These are phyloP conservation scores for Charaxes varanes DNA, from an alignment of 1,140 invertebrate genomes.

Conservation along the genomic window DNA sequence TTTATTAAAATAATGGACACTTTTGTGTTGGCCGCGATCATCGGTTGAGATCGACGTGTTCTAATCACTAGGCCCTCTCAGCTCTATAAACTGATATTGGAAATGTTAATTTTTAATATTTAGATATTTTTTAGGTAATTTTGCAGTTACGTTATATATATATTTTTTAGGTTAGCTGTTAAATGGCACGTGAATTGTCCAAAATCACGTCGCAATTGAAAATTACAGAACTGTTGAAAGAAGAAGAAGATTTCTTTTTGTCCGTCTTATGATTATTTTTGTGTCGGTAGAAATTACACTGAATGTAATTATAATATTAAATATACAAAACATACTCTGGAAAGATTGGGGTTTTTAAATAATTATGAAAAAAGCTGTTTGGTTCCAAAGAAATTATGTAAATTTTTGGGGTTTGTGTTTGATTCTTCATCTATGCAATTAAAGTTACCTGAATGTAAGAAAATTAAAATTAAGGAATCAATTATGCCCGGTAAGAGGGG, in stretches of 20 bases:
- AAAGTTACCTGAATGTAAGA: constrained; percentile 2
- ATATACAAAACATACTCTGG: constrained; percentile 2
- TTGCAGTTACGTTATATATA: no score
- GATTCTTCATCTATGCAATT: constrained; percentile 1
- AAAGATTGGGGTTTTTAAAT: constrained; percentile 3
- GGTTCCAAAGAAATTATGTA: constrained; percentile 2
- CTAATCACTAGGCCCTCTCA: no score
- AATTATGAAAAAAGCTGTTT: constrained; percentile 3
- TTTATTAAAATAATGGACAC: no score
- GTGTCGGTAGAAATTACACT: constrained; percentile 3
- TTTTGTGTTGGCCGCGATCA: no score
- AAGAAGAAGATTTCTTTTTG: not conserved
- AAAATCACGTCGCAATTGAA: no score
- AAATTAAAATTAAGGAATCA: constrained; percentile 1
- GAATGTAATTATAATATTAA: constrained; percentile 4
- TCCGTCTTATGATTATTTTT: constrained; percentile 4
- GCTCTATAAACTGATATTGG: no score
- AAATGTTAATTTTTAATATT: no score
- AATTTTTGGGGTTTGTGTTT: constrained; percentile 1
- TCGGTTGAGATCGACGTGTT: no score
- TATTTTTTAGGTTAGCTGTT: no score
- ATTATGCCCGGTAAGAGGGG: no score
- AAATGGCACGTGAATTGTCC: no score
- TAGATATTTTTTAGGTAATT: no score
- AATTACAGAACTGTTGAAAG: not conserved